phyloP scores from a whole-genome alignment of 2,888 invertebrate genomes.

The Conomelus anceps region DNA sequence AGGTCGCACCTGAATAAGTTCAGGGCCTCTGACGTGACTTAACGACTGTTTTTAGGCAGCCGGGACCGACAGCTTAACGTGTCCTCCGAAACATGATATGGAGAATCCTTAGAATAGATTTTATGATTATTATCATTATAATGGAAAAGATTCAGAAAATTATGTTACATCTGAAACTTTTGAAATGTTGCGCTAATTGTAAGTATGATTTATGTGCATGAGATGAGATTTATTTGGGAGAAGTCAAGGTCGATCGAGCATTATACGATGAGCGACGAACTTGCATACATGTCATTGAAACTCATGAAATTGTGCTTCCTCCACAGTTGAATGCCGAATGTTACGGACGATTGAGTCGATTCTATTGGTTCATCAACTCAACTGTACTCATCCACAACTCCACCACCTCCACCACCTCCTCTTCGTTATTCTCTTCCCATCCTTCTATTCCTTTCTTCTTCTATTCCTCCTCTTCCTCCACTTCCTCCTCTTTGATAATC shows the following conservation, averaged over 20 bases:
- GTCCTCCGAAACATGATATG: too few relatives aligned
- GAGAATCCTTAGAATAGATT: too few relatives aligned
- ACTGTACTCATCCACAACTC: neutral
- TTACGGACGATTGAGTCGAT: neutral
- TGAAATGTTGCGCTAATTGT: neutral
- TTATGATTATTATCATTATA: too few relatives aligned
- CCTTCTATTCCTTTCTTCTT: neutral
- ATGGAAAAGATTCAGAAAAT: too few relatives aligned
- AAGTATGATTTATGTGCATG: neutral
- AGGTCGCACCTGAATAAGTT: too few relatives aligned
- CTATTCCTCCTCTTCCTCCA: neutral
- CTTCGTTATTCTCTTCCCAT: too few relatives aligned
- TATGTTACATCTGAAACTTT: neutral
- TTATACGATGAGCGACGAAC: too few relatives aligned
- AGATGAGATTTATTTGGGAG: neutral
- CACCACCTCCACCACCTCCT: neutral
- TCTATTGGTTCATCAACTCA: neutral
- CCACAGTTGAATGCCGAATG: neutral
- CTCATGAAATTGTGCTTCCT: neutral
- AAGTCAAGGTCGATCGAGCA: neutral
- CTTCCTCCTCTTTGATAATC: neutral
- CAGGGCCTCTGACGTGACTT: too few relatives aligned
- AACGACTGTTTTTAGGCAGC: too few relatives aligned
- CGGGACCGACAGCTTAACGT: too few relatives aligned
- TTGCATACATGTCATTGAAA: neutral